phyloP scores from a whole-genome alignment of 2,888 invertebrate species.

The Frankliniella fusca region DNA sequence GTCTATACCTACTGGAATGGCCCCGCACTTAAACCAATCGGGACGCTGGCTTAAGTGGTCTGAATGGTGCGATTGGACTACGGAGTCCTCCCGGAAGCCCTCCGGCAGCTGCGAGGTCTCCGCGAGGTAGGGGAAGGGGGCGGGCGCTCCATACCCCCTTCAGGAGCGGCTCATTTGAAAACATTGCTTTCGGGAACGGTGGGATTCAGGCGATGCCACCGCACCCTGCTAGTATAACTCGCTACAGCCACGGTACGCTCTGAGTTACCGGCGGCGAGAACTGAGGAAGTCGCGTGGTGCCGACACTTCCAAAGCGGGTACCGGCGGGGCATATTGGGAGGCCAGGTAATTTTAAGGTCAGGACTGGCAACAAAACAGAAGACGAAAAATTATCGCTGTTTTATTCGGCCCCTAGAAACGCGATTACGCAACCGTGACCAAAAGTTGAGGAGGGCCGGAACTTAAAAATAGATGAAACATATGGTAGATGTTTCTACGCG shows the following conservation, averaged over 20 bases:
- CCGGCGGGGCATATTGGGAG: no score
- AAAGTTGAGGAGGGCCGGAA: no score
- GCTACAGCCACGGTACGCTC: neutral
- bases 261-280: neutral
- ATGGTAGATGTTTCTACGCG: no score
- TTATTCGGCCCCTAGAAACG: no score
- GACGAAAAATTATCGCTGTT: no score
- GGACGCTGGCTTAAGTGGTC: neutral
- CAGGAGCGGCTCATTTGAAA: conserved; percentile 1
- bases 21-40: conserved; percentile 18
- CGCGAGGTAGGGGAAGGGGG: neutral
- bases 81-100: neutral
- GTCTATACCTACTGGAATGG: neutral
- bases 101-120: neutral
- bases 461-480: no score
- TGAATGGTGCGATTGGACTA: neutral
- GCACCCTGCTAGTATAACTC: neutral
- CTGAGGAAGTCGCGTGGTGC: neutral
- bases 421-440: no score
- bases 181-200: conserved; percentile 20
- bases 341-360: no score
- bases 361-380: no score
- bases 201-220: neutral
- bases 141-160: neutral
- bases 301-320: no score